A percentile compares a stretch with the other conserved stretches of the same genome.
Evolutionary conservation across 2,888 invertebrate species (phyloP).

Genomic region (Hemithea aestivaria): DNA sequence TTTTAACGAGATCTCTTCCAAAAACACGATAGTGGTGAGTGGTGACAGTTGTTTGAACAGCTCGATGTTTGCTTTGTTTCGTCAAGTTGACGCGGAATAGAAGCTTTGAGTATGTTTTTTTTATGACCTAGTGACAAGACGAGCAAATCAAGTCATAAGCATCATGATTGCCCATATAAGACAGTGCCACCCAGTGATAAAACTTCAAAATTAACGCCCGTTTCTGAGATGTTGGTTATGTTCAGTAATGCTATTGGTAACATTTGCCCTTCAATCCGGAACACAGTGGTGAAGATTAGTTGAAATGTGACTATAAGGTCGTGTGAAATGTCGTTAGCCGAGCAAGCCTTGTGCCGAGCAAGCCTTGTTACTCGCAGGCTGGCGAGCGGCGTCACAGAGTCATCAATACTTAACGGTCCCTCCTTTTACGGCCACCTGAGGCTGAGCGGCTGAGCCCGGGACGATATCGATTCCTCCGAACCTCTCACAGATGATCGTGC

Average conservation of each 20-base stretch:
- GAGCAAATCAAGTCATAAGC: too few relatives aligned
- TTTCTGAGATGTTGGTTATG: slow-evolving; percentile 3
- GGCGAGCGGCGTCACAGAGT: slow-evolving; percentile 39
- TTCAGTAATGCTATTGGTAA: slow-evolving; percentile 8
- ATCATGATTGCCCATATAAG: too few relatives aligned
- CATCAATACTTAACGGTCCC: slow-evolving; percentile 40
- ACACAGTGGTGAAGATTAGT: too few relatives aligned
- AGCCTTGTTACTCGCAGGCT: slow-evolving; percentile 52
- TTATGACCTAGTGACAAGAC: too few relatives aligned
- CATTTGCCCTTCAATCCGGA: too few relatives aligned
- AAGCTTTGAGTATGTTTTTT: too few relatives aligned
- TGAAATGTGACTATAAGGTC: too few relatives aligned
- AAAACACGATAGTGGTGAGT: slow-evolving; percentile 55
- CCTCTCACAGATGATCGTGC: slow-evolving; percentile 44
- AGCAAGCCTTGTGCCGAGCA: slow-evolving; percentile 20
- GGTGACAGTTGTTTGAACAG: slow-evolving; percentile 64
- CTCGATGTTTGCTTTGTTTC: slow-evolving; percentile 42
- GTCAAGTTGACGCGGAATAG: slow-evolving; percentile 1
- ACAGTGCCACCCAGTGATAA: too few relatives aligned
- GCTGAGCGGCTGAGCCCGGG: too few relatives aligned
- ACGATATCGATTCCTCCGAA: slow-evolving; percentile 43
- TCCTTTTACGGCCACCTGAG: slow-evolving; percentile 24
- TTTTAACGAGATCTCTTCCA: slow-evolving; percentile 58
- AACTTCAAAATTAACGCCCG: too few relatives aligned
- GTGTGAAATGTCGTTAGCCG: slow-evolving; percentile 6